Evolutionary conservation across 2,113 vertebrate species (phyloP).

Genomic region (Centropus unirufus): DNA sequence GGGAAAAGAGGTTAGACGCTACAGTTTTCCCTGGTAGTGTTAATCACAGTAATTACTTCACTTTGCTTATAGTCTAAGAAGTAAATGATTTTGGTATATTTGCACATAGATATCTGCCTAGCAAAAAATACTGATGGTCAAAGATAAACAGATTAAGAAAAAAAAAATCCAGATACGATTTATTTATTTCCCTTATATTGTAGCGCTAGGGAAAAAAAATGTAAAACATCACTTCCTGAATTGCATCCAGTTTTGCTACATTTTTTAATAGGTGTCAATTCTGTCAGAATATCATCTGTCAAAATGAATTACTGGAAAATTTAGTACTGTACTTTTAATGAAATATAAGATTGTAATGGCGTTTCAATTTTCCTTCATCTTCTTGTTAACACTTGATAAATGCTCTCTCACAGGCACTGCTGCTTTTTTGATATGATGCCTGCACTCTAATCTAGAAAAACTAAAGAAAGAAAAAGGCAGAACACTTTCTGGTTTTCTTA

Average conservation of each 20-base stretch:
- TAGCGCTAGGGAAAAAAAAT: background rate
- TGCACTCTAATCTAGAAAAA: background rate
- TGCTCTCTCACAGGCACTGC: background rate
- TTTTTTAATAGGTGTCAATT: constrained; percentile 42
- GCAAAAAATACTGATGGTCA: background rate
- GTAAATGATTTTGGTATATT: background rate
- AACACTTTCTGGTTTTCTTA: background rate
- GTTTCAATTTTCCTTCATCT: constrained; percentile 30
- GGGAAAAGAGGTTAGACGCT: constrained; percentile 7
- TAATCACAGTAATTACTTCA: background rate
- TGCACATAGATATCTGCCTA: background rate
- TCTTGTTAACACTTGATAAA: constrained; percentile 53
- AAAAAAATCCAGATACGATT: background rate
- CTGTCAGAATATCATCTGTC: constrained; percentile 40
- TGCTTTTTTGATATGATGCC: background rate
- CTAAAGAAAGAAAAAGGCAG: background rate
- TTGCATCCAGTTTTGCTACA: constrained; percentile 10
- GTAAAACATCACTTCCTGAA: constrained; percentile 26
- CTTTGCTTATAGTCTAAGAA: background rate
- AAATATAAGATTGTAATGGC: constrained; percentile 7
- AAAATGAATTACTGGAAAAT: constrained; percentile 44
- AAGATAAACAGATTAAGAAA: background rate
- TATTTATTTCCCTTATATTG: background rate
- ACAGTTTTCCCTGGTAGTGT: background rate
- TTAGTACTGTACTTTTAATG: constrained; percentile 10